phyloP scores from a whole-genome alignment of 1,140 invertebrate species.

The Conopomorpha cramerella region DNA sequence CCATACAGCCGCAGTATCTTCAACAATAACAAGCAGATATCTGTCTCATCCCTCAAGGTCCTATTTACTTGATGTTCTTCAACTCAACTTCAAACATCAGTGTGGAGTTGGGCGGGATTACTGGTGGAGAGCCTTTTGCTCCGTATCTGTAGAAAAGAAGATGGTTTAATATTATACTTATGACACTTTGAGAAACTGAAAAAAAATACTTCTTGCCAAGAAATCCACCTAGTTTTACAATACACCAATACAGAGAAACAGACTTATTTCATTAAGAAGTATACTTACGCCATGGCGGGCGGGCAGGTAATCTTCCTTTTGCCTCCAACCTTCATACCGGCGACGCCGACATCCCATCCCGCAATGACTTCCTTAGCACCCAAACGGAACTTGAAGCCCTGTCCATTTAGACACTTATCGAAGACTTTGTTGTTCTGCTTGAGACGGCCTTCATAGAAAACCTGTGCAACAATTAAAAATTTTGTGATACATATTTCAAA shows the following conservation, averaged over 20 bases:
- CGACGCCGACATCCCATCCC: constrained; percentile 88
- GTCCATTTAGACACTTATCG: constrained; percentile 71
- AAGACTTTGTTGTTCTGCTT: constrained; percentile 84
- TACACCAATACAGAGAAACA: too few relatives aligned
- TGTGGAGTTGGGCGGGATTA: constrained; percentile 82
- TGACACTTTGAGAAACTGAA: neutral
- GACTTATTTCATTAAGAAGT: constrained; percentile 2
- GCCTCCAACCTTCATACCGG: constrained; percentile 91
- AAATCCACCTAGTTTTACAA: too few relatives aligned
- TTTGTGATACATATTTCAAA: too few relatives aligned
- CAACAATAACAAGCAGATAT: constrained; percentile 14
- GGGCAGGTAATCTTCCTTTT: constrained; percentile 86
- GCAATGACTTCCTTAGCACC: constrained; percentile 87
- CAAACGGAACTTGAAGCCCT: constrained; percentile 84
- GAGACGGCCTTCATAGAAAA: constrained; percentile 80
- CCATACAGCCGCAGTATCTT: constrained; percentile 16
- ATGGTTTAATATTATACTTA: neutral
- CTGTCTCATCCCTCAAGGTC: constrained; percentile 6
- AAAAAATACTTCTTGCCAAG: neutral
- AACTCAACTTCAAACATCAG: constrained; percentile 89
- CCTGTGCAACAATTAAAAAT: too few relatives aligned
- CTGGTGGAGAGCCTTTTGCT: constrained; percentile 75
- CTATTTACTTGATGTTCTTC: constrained; percentile 73
- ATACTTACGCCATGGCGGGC: constrained; percentile 78
- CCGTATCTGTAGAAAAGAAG: constrained; percentile 71